phyloP scores from a whole-genome alignment of 2,888 invertebrate genomes.

The Penaeus monodon region DNA sequence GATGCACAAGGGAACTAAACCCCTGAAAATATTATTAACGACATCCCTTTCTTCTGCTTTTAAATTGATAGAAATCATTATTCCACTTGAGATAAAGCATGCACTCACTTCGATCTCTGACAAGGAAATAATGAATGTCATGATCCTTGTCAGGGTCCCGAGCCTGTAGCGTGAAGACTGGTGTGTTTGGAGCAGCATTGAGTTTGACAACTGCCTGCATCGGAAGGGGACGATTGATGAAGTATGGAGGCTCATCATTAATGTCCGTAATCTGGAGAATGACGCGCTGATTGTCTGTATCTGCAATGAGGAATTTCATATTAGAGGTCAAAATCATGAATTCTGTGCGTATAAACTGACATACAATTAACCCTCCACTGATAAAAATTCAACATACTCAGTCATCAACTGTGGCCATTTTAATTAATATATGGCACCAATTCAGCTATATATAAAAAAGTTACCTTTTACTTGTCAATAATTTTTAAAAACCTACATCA shows the following conservation, averaged over 20 bases:
- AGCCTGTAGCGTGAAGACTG: conserved; percentile 96
- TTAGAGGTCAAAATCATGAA: neutral
- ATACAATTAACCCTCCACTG: no score
- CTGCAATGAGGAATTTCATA: conserved; percentile 73
- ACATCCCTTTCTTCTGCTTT: no score
- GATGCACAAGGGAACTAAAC: no score
- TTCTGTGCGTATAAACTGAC: no score
- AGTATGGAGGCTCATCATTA: conserved; percentile 96
- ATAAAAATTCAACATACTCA: no score
- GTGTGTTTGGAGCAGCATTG: conserved; percentile 94
- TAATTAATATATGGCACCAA: no score
- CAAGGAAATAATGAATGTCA: conserved; percentile 95
- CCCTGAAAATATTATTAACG: no score
- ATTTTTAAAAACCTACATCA: no score
- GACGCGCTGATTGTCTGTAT: conserved; percentile 94
- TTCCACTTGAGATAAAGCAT: neutral
- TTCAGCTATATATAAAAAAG: no score
- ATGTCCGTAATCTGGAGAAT: conserved; percentile 95
- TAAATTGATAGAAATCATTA: no score
- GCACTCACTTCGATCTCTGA: conserved; percentile 82
- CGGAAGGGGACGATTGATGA: conserved; percentile 95
- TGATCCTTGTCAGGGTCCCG: conserved; percentile 96
- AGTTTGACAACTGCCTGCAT: conserved; percentile 97
- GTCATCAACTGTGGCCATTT: no score
- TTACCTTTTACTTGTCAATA: no score